These are phyloP conservation scores for Galago senegalensis DNA, from an alignment of 2,797 vertebrate genomes.

Conservation along the genomic window DNA sequence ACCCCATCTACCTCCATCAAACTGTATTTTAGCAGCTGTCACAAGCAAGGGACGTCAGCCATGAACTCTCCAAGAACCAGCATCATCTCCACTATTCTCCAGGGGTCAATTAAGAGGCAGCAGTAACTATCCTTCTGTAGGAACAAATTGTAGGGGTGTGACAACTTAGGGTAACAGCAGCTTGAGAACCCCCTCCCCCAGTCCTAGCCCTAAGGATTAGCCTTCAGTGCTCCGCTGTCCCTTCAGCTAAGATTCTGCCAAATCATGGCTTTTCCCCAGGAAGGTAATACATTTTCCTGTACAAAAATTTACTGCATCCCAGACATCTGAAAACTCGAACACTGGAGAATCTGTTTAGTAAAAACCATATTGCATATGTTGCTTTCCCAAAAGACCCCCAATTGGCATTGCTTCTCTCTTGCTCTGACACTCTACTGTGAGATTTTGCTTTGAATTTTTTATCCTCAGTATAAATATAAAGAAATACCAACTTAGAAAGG, in stretches of 20 bases:
- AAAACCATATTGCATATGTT: neutral
- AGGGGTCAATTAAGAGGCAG: constrained; percentile 78
- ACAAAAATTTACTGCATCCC: constrained; percentile 12
- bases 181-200: neutral
- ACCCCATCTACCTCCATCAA: neutral
- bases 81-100: constrained; percentile 64
- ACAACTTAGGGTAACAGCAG: constrained; percentile 1
- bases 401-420: neutral
- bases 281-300: neutral
- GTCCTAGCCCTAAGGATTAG: neutral
- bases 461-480: constrained; percentile 34
- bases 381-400: constrained; percentile 50
- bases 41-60: constrained; percentile 71
- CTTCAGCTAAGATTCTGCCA: neutral
- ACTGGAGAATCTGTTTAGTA: neutral
- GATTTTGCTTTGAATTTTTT: constrained; percentile 58
- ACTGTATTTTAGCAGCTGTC: constrained; percentile 69
- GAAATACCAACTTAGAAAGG: neutral
- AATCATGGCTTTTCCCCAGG: neutral
- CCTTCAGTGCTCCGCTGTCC: neutral
- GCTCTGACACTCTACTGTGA: constrained; percentile 25
- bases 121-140: constrained; percentile 20
- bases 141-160: constrained; percentile 70
- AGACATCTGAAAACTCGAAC: neutral
- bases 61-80: constrained; percentile 64